These are phyloP conservation scores for Phrynosoma blainvillii DNA, from an alignment of 2,113 vertebrate genomes.

Conservation along the genomic window DNA sequence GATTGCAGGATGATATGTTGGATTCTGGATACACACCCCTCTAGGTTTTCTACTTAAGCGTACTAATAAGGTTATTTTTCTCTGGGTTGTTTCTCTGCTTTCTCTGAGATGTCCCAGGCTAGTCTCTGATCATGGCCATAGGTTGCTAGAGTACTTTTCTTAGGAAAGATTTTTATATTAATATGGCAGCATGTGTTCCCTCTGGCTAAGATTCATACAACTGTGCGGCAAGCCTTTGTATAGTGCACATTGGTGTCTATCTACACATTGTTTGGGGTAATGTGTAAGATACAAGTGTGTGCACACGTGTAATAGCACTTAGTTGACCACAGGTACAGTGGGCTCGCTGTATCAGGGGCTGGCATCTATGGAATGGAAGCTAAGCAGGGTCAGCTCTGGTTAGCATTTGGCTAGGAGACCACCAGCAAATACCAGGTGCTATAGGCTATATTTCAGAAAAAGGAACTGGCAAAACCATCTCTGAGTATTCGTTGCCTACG, in stretches of 20 bases:
- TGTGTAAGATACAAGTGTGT: background rate
- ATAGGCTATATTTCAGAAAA: too few species aligned
- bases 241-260: background rate
- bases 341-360: too few species aligned
- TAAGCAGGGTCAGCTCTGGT: too few species aligned
- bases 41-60: background rate
- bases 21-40: background rate
- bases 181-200: background rate
- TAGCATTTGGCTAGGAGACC: too few species aligned
- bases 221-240: background rate
- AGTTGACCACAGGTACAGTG: background rate
- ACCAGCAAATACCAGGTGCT: too few species aligned
- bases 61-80: background rate
- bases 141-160: background rate
- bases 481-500: too few species aligned
- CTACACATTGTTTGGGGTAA: background rate
- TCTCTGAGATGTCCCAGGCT: background rate
- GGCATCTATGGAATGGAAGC: too few species aligned
- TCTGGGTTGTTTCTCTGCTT: background rate
- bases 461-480: too few species aligned
- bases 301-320: background rate
- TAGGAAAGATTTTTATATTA: slow-evolving; percentile 2
- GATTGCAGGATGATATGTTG: background rate
- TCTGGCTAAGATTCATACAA: background rate
- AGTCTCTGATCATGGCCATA: background rate